These are phyloP conservation scores for Cherax quadricarinatus DNA, from an alignment of 1,140 invertebrate species.

Conservation along the genomic window DNA sequence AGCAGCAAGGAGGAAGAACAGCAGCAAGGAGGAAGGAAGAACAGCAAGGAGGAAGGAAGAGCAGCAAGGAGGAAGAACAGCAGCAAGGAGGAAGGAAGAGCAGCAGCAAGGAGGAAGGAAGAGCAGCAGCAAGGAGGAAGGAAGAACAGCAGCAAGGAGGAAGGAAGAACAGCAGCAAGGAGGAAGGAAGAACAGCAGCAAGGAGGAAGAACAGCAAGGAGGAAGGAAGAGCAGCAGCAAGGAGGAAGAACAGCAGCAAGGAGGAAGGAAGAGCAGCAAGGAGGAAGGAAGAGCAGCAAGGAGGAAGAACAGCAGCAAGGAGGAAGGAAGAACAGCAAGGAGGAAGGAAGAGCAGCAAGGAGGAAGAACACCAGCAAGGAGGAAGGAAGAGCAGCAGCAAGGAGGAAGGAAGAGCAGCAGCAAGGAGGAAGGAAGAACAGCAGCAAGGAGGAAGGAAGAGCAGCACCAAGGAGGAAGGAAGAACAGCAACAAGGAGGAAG, in stretches of 20 bases:
- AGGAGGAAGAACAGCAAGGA: not conserved
- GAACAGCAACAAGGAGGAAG: not conserved
- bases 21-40: not conserved
- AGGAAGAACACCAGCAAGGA: too few relatives aligned
- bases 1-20: not conserved
- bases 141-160: not conserved
- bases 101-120: not conserved
- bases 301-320: not conserved
- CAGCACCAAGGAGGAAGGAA: not conserved
- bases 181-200: not conserved
- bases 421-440: too few relatives aligned
- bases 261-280: not conserved
- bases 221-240: not conserved
- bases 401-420: too few relatives aligned
- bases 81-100: not conserved
- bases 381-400: not conserved
- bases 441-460: conserved; percentile 1
- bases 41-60: too few relatives aligned
- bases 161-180: not conserved
- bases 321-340: not conserved
- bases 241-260: too few relatives aligned
- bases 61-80: not conserved
- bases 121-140: not conserved
- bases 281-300: too few relatives aligned
- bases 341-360: not conserved